Conservation (phyloP, 2,888 invertebrate species). For the Ferrisia virgata region DNA sequence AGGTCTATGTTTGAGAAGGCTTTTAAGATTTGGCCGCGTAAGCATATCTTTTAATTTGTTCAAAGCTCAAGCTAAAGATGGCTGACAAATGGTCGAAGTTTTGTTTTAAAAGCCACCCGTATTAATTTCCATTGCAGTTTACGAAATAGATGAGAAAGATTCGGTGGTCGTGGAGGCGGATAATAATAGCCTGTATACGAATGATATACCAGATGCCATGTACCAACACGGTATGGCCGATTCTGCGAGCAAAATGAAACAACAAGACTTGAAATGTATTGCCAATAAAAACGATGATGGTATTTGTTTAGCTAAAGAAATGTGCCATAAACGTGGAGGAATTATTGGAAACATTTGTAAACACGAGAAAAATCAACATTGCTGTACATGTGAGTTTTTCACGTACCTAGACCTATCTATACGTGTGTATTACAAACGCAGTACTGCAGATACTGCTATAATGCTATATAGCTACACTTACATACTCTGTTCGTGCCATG, state of each 20-base stretch:
- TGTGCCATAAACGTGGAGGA: conserved; percentile 50
- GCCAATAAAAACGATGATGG: conserved; percentile 50
- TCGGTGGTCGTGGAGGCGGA: conserved; percentile 29
- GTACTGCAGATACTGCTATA: no score
- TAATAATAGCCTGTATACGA: background rate
- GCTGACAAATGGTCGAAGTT: background rate
- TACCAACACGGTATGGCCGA: background rate
- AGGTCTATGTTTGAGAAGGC: background rate
- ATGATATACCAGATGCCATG: conserved; percentile 31
- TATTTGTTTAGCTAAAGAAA: conserved; percentile 49
- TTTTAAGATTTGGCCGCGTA: background rate
- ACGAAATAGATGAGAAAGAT: conserved; percentile 36
- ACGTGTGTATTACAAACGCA: no score
- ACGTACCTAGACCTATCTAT: no score
- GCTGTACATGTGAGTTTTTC: conserved; percentile 49
- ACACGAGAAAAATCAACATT: conserved; percentile 47
- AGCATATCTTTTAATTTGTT: background rate
- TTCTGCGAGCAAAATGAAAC: background rate
- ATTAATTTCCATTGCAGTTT: conserved; percentile 26
- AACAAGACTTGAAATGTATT: background rate
- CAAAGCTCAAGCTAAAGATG: no score
- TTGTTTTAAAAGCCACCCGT: background rate
- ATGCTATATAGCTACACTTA: no score
- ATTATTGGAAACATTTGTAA: conserved; percentile 48
- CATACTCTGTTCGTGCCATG: background rate